Evolutionary conservation across 1,140 invertebrate genomes (phyloP).

Genomic region (Drosophila kurseongensis): DNA sequence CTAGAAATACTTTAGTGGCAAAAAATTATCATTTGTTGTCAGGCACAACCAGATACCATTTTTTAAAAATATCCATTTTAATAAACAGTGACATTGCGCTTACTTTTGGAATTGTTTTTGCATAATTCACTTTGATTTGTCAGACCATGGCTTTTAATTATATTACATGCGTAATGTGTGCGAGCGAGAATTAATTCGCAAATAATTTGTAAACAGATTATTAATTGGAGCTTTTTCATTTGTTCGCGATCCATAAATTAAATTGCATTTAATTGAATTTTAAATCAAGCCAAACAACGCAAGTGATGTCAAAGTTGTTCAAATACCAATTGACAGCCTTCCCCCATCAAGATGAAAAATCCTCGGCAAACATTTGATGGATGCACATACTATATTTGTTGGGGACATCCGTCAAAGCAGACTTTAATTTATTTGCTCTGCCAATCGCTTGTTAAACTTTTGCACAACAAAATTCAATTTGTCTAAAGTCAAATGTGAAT

Average conservation of each 20-base stretch:
- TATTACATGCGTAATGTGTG: conserved; percentile 26
- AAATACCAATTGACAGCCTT: conserved; percentile 3
- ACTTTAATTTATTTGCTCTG: conserved; percentile 21
- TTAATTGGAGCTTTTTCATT: conserved; percentile 50
- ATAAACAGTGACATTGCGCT: conserved; percentile 20
- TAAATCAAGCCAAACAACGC: conserved; percentile 31
- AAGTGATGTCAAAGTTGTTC: conserved; percentile 25
- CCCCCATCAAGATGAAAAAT: conserved; percentile 16
- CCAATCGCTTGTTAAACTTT: conserved; percentile 16
- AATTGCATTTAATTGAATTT: conserved; percentile 60
- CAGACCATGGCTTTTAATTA: conserved; percentile 54
- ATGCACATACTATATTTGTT: conserved; percentile 16
- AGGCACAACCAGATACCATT: background rate
- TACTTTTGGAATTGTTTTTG: conserved; percentile 23
- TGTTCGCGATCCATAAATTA: conserved; percentile 17
- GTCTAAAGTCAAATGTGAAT: conserved; percentile 34
- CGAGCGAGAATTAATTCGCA: conserved; percentile 47
- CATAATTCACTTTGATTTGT: conserved; percentile 44
- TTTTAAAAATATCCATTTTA: conserved; percentile 1
- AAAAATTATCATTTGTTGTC: background rate
- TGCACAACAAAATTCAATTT: conserved; percentile 38
- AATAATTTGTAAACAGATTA: conserved; percentile 48
- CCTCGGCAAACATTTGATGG: conserved; percentile 18
- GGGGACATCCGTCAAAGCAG: conserved; percentile 12
- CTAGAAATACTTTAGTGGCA: background rate